Conservation (phyloP, 2,113 vertebrate species). For the Promerops cafer region DNA sequence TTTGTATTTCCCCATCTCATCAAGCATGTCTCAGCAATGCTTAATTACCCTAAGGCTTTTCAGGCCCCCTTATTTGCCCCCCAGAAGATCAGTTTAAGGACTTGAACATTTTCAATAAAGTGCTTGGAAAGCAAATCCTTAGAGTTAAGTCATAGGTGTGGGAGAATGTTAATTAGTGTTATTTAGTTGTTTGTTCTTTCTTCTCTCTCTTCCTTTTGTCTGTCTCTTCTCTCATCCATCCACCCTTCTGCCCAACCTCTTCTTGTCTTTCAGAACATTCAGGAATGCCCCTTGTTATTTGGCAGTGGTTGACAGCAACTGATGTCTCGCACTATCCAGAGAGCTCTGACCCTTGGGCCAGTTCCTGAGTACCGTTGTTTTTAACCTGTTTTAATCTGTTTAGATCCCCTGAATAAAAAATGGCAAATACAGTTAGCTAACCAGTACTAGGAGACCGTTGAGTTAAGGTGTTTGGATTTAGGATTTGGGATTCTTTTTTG, state of each 20-base stretch:
- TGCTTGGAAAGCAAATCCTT: conserved; percentile 68
- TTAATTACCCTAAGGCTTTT: conserved; percentile 83
- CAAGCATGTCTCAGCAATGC: conserved; percentile 76
- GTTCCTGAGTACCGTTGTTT: conserved; percentile 68
- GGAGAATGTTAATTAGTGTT: conserved; percentile 59
- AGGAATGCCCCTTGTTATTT: conserved; percentile 65
- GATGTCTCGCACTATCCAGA: conserved; percentile 65
- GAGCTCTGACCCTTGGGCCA: conserved; percentile 22
- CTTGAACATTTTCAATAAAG: conserved; percentile 73
- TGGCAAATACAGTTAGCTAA: conserved; percentile 61
- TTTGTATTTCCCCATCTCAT: conserved; percentile 81
- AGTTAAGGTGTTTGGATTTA: background rate
- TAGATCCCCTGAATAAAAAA: conserved; percentile 63
- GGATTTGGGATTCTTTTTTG: background rate
- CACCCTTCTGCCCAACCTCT: background rate
- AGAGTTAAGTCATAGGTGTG: conserved; percentile 70
- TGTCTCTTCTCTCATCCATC: background rate
- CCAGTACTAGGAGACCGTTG: conserved; percentile 4
- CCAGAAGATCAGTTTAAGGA: conserved; percentile 75
- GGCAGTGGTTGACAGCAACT: conserved; percentile 9
- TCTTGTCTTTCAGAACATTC: conserved; percentile 68
- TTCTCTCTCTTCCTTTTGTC: background rate
- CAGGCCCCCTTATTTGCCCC: background rate
- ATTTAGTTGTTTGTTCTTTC: conserved; percentile 36
- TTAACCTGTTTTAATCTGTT: conserved; percentile 80